Base-by-base conservation (phyloP, 2,888 invertebrate genomes). In the Meganola albula region DNA sequence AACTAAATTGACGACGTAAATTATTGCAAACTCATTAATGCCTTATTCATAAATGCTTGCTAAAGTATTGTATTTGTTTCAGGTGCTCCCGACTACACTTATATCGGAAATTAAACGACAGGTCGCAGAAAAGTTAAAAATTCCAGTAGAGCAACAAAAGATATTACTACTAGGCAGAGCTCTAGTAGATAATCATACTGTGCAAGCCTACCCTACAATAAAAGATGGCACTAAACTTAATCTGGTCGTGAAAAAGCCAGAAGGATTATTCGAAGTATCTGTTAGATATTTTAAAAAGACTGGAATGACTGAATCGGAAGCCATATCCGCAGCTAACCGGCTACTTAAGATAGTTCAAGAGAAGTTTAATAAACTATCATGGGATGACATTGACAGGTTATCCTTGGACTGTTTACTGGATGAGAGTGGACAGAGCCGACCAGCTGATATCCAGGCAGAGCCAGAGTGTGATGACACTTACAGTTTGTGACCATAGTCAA, bases 161-260 rank as follows among this genome's bases (percentile, higher is more conserved):
- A 73, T 94, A 26, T 76, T 94, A 9, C 77, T 91, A n/a, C 76
- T 89, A 3, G 94, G 94, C 1, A 89, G 92, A 53, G 88, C 92
- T 1, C 74, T 94, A 31, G 79, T 89, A 58, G 93, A 94, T 59
- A 91, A 92, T 27, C 91, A 92, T 58, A 87, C 87, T 4, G 74
- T 94, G 25, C 85, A 88, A 23, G 90, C 89, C 24, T 94, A 94
- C 66, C 89, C 91, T 3, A 88, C 88, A 44, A 91, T 94, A 18
- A 91, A 91, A 67, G 92, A 93, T 40, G 93, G 93, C 1, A 88
- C 91, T 9, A 94, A 92, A 69, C 62, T 94, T 24, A 91, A 91
- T 61, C 74, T 94, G 37, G 84, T 93, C 12, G 88, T 92, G 3
- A 92, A 91, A 59, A 92, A 92, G 53, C 88, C 89, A 4, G 90